Conservation (phyloP, 2,797 vertebrate genomes). For the Lepidocolaptes lacrymiger region DNA sequence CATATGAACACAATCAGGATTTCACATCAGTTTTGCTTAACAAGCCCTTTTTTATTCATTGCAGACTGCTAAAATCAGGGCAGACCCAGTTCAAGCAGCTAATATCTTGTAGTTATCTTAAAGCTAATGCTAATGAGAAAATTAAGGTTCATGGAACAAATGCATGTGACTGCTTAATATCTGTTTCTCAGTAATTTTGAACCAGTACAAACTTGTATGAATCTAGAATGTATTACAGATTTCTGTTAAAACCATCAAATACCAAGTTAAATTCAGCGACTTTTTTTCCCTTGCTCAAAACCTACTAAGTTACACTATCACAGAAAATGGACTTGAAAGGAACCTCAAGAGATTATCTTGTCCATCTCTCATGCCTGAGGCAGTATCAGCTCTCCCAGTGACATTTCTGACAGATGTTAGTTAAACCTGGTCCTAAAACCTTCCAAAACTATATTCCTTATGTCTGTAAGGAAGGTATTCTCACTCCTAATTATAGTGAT, state of each 20-base stretch:
- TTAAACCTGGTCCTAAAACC: background rate
- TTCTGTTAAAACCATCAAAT: background rate
- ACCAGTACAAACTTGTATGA: background rate
- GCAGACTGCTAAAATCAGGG: background rate
- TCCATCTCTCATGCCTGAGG: background rate
- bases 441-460: background rate
- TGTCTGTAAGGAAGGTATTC: background rate
- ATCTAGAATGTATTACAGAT: background rate
- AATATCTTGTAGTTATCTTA: background rate
- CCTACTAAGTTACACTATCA: background rate
- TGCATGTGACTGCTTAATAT: accelerated
- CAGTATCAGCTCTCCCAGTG: background rate
- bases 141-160: background rate
- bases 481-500: background rate
- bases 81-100: background rate
- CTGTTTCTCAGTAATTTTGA: background rate
- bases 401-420: background rate
- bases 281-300: background rate
- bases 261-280: background rate
- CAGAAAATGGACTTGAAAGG: background rate
- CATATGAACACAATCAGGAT: background rate
- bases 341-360: background rate
- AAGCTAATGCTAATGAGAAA: background rate
- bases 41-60: background rate
- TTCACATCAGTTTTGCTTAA: background rate